Percentiles rank a stretch among this genome's conserved stretches.
Evolutionary conservation across 2,888 invertebrate genomes (phyloP).

Genomic region (Chrysolina oricalcia): DNA sequence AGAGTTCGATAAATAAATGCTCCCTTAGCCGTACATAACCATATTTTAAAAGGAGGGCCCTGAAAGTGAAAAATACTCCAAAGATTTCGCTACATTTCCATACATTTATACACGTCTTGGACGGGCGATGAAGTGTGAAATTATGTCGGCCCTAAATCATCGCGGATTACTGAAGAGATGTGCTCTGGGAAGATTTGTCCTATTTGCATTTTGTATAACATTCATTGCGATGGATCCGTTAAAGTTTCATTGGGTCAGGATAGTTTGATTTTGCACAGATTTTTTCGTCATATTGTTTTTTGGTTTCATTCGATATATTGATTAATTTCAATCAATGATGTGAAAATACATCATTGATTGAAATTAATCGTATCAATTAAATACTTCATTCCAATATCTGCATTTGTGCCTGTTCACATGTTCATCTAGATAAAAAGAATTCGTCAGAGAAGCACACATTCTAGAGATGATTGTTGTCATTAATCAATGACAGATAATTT

Average conservation of each 20-base stretch:
- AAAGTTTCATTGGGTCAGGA: background rate
- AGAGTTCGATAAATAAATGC: slow-evolving; percentile 49
- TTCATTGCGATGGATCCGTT: slow-evolving; percentile 41
- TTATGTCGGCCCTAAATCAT: slow-evolving; percentile 62
- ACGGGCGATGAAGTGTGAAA: slow-evolving; percentile 57
- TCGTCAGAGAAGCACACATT: too few relatives aligned
- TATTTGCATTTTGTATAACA: slow-evolving; percentile 46
- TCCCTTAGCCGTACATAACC: slow-evolving; percentile 55
- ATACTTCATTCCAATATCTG: too few relatives aligned
- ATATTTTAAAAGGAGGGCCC: slow-evolving; percentile 57
- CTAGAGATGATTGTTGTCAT: too few relatives aligned
- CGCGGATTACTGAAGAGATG: slow-evolving; percentile 55
- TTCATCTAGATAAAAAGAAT: too few relatives aligned
- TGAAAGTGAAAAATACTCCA: slow-evolving; percentile 61
- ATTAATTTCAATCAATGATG: too few relatives aligned
- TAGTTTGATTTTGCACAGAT: background rate
- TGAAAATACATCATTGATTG: too few relatives aligned
- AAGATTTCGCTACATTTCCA: slow-evolving; percentile 62
- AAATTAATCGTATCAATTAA: too few relatives aligned
- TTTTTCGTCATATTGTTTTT: too few relatives aligned
- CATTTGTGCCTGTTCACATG: too few relatives aligned
- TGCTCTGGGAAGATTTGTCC: slow-evolving; percentile 24
- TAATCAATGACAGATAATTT: too few relatives aligned
- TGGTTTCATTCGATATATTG: too few relatives aligned
- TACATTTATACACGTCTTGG: slow-evolving; percentile 64